Evolutionary conservation across 2,888 invertebrate genomes (phyloP), one percentile per base, ranked within the genome.

Genomic region (Himalopsyche anomala): DNA sequence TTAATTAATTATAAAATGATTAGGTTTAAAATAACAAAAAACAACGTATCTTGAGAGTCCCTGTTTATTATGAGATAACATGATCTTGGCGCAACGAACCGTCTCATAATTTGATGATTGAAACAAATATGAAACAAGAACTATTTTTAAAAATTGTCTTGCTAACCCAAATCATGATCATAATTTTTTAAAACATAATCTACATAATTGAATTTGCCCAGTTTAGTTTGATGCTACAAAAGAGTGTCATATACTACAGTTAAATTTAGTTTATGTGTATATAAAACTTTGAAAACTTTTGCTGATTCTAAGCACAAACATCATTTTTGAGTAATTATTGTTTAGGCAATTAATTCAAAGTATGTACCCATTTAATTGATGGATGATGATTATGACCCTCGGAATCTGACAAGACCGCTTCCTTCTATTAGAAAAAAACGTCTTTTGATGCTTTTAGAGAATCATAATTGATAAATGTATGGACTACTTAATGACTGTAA

Each of bases 361-460:
- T 15, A 51, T 51, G 51, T 62, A 62, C 62, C 8, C 62, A 74
- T 74, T 74, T 36, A 74, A 74, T 74, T 74, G 74, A 36, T 74
- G 36, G 12, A 74, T 74, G 74, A 74, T 74, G 38, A 74, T 74
- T 36, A 74, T 74, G 74, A 74, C 74, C 74, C 74, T 74, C 74
- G 36, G 36, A 74, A 74, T 74, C 36, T 9, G 19, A 74, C 74
- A 36, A 74, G 36, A 36, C n/a, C 15, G 38, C 74, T 28, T 74
- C 74, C 28, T 38, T 38, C 38, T 74, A 38, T 28, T 38, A 74
- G n/a, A 11, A 69, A 74, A 74, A 74, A 36, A 74, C 38, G 38
- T 74, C 74, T 9, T 74, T 74, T 36, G 8, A 36, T 36, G 36
- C 36, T 6, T 15, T 74, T 6, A 38, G 38, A 28, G 36, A 74